Conservation (phyloP, 2,888 invertebrate genomes). For the Pteria penguin region DNA sequence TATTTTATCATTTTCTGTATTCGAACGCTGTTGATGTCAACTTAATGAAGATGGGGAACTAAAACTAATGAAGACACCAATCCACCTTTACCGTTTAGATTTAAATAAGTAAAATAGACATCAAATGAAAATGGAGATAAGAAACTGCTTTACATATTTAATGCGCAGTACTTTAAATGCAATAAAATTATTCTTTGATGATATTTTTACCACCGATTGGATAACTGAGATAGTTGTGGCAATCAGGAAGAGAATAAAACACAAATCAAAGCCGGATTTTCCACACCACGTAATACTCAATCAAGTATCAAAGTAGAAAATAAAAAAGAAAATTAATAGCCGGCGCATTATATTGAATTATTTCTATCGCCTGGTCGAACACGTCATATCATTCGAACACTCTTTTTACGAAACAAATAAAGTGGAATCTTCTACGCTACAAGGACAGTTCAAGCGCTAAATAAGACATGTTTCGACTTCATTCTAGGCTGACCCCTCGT, state of each 20-base stretch:
- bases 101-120: no score
- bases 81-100: no score
- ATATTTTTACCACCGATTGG: no score
- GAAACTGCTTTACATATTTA: no score
- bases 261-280: background rate
- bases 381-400: background rate
- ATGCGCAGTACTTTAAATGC: no score
- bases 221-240: no score
- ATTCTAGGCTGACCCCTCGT: background rate
- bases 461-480: background rate
- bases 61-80: no score
- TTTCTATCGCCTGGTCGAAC: background rate
- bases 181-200: no score
- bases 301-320: background rate
- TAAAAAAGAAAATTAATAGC: background rate
- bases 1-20: no score
- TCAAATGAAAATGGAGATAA: no score
- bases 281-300: background rate
- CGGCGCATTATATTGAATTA: background rate
- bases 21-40: no score
- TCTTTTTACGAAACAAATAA: background rate
- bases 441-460: constrained; percentile 5
- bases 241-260: background rate
- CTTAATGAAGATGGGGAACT: no score
- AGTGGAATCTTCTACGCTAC: background rate